Evolutionary conservation across 2,888 invertebrate genomes (phyloP), one percentile per base, ranked within the genome.

Genomic region (Andrena bicolor): DNA sequence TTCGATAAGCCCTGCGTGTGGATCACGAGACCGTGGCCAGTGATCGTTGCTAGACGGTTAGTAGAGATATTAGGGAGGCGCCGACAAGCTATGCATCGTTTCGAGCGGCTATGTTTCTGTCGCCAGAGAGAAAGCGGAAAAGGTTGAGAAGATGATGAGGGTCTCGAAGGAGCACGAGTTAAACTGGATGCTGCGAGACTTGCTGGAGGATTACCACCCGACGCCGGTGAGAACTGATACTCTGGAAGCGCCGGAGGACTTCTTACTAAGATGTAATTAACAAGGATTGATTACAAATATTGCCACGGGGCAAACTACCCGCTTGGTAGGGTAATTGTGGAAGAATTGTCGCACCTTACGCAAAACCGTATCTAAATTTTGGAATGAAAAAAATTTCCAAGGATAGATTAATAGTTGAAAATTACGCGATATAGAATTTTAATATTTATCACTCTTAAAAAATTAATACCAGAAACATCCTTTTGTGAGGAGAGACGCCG

Each of bases 21-120:
- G 98, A 95, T 97, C 16, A 95, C 96, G 1, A 96, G 96, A 87
- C 98, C 98, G 0, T 97, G 97, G 96, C 96, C 97, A 0, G 96
- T 97, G 0, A 94, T 97, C 58, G 96, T 96, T 0, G 95, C 97
- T 10, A 96, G 95, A 91, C 94, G 95, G 96, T 96, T 92, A 88
- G 79, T 83, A 75, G 4, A 70, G 26, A 60, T 3, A 6, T 26
- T 26, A 53, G 16, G 20, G 35, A 1, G 53, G 20, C 10, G 2
- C 26, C 32, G 26, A 16, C 30, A 7, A 60, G 7, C 35, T 48
- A 69, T 35, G 16, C 13, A 53, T 30, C 4, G 41, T 53, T 72
- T 41, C 70, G 28, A 75, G 23, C 2, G 68, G 48, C 41, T 66
- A 16, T 30, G 0, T 69, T 35, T 63, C 2, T 1, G 30, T 77